Evolutionary conservation across 2,888 invertebrate species (phyloP), one percentile per base, ranked within the genome.

Genomic region (Pseudolycoriella hygida): DNA sequence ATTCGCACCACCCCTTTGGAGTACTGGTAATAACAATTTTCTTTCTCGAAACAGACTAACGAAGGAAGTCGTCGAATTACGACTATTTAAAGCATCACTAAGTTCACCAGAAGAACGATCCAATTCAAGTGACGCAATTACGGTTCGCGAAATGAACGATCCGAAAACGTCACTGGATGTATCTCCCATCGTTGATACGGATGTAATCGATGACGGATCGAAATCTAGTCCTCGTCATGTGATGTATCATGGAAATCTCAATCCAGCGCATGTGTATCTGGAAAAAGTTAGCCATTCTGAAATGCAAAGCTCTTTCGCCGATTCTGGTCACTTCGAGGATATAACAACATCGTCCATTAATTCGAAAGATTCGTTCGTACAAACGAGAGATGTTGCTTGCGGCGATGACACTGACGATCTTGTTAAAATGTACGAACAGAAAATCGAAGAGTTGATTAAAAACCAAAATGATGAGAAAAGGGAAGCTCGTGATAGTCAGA

Each of bases 261-360:
- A 46, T 44, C 53, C 52, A 42, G 53, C 56, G 46, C 47, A 48
- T 6, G 20, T 15, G 20, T 52, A 46, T 48, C 46, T 52, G 25
- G 52, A 53, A 38, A 53, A 53, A 48, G 42, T 53, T 41, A 17
- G 15, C 10, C 30, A 14, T 25, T 42, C 42, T 2, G 81, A 83
- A 58, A 74, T 81, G 70, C 78, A 78, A 54, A 76, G 77, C 51
- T 86, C 86, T 20, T 77, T 83, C 56, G 80, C 84, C 46, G 87
- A 87, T 64, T 87, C 86, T 6, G 88, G 88, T 39, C 83, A 86
- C 66, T 87, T 81, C 63, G 88, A 88, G 60, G 87, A 87, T 65
- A 68, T 80, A 54, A 77, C 77, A 15, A 77, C 77, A 55, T 81
- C 82, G 43, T 81, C 82, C 45, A 68, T 82, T 49, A 78, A 81